A percentile compares a stretch with the other conserved stretches of the same genome.
phyloP scores from a whole-genome alignment of 2,113 vertebrate species.

The Ochotona princeps region DNA sequence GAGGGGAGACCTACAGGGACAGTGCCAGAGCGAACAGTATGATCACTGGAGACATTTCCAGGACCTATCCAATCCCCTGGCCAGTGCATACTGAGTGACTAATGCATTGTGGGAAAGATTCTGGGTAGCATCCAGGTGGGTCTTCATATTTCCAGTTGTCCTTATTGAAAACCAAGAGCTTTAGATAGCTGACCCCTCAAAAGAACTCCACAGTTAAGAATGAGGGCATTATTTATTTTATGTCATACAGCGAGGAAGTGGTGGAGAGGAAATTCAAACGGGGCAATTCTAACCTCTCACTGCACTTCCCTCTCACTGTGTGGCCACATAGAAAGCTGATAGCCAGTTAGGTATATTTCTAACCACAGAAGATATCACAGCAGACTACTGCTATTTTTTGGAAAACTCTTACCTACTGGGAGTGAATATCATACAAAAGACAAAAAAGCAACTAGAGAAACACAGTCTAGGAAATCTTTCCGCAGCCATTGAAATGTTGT shows the following conservation, averaged over 20 bases:
- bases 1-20: not conserved
- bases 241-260: not conserved
- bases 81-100: accelerated
- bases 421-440: not conserved
- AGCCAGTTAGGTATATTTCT: not conserved
- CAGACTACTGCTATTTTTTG: not conserved
- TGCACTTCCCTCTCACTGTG: not conserved
- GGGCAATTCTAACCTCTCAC: not conserved
- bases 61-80: not conserved
- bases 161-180: not conserved
- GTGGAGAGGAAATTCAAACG: not conserved
- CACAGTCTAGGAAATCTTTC: not conserved
- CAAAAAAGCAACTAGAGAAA: not conserved
- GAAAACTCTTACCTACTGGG: not conserved
- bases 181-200: not conserved
- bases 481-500: not conserved
- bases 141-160: not conserved
- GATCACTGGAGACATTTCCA: accelerated
- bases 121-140: not conserved
- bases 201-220: not conserved
- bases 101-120: not conserved
- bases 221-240: not conserved
- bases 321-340: not conserved
- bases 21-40: accelerated
- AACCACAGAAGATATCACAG: not conserved